Conservation (phyloP, 1,140 invertebrate genomes). For the Adoxophyes honmai region DNA sequence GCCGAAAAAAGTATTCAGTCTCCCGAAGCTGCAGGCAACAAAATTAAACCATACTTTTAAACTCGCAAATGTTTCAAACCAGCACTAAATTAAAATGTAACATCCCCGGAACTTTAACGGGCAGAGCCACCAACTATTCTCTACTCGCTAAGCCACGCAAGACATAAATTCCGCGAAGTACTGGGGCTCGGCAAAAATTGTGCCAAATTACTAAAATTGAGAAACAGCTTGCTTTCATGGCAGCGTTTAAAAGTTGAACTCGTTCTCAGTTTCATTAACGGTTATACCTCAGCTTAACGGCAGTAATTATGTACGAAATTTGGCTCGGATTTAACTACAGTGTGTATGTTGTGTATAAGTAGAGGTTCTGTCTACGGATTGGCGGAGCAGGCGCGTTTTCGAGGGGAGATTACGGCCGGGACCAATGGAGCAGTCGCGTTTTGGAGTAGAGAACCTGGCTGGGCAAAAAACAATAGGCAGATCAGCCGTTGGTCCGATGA, state of each 20-base stretch:
- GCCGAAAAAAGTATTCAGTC: too few relatives aligned
- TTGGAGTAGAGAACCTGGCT: too few relatives aligned
- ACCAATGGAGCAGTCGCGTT: too few relatives aligned
- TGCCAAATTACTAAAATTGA: slow-evolving; percentile 60
- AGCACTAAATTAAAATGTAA: too few relatives aligned
- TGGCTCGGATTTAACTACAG: slow-evolving; percentile 42
- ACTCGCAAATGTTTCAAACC: too few relatives aligned
- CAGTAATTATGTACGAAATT: slow-evolving; percentile 61
- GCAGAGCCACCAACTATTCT: slow-evolving; percentile 24
- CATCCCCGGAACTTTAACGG: slow-evolving; percentile 23
- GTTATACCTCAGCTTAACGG: slow-evolving; percentile 64
- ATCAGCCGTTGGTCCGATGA: too few relatives aligned
- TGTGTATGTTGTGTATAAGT: slow-evolving; percentile 29
- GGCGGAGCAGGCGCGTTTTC: too few relatives aligned
- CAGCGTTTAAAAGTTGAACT: slow-evolving; percentile 66
- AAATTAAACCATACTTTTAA: too few relatives aligned
- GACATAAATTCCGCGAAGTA: background rate
- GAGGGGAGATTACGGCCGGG: too few relatives aligned
- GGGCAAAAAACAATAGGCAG: too few relatives aligned
- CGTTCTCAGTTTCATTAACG: slow-evolving; percentile 70
- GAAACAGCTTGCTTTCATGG: slow-evolving; percentile 70
- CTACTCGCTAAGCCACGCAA: background rate
- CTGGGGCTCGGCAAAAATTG: slow-evolving; percentile 35
- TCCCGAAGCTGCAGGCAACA: too few relatives aligned
- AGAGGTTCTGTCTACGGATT: background rate